These are phyloP conservation scores for Macrotus californicus DNA, from an alignment of 2,113 vertebrate species.

Conservation along the genomic window DNA sequence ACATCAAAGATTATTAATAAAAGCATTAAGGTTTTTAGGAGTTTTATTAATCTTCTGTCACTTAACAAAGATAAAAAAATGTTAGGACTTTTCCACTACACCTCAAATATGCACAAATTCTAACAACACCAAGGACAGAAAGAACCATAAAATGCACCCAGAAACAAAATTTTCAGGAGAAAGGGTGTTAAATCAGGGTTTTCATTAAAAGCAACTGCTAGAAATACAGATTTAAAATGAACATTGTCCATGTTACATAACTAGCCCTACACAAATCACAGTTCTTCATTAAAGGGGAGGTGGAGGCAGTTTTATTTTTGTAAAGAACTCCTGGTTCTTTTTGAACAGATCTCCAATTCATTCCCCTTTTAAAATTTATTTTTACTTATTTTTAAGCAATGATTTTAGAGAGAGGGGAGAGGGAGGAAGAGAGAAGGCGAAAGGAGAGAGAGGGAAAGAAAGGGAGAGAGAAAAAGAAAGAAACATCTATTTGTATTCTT, in stretches of 20 bases:
- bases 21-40: not conserved
- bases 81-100: not conserved
- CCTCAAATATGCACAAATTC: not conserved
- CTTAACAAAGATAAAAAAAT: not conserved
- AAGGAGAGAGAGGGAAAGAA: not conserved
- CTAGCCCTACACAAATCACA: not conserved
- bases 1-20: not conserved
- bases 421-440: not conserved
- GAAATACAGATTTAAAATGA: slow-evolving; percentile 14
- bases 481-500: not conserved
- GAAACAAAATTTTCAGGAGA: not conserved
- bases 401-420: not conserved
- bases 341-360: not conserved
- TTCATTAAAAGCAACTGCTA: not conserved
- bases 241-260: not conserved
- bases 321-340: not conserved
- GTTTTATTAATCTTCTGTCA: not conserved
- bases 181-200: not conserved
- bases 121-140: not conserved
- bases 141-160: not conserved
- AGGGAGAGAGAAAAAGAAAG: too few species aligned
- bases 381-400: not conserved
- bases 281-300: not conserved
- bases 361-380: not conserved
- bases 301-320: not conserved